Conservation (phyloP, 2,113 vertebrate species). For the Furnarius figulus region DNA sequence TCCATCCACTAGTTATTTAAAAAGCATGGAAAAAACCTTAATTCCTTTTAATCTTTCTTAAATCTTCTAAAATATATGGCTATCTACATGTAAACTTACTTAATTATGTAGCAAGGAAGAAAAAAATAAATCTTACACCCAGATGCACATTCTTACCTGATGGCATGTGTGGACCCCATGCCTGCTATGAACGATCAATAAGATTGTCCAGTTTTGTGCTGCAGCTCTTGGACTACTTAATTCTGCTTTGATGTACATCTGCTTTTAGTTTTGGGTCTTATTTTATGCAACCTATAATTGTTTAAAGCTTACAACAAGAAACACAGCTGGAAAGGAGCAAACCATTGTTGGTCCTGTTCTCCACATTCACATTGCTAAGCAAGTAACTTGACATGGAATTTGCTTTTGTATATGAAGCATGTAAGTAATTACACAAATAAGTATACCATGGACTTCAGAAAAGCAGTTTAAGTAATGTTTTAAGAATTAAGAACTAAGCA, state of each 20-base stretch:
- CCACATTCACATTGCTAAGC: not conserved
- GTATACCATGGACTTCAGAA: not conserved
- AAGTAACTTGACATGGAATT: not conserved
- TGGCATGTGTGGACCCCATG: not conserved
- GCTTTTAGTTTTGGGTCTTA: not conserved
- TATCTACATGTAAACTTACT: not conserved
- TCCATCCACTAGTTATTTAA: not conserved
- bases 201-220: not conserved
- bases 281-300: not conserved
- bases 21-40: not conserved
- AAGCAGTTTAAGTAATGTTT: not conserved
- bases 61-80: not conserved
- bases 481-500: not conserved
- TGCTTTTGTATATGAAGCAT: not conserved
- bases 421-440: not conserved
- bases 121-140: not conserved
- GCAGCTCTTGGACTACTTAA: not conserved
- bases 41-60: not conserved
- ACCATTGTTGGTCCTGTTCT: not conserved
- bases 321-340: not conserved
- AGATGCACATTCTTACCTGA: not conserved
- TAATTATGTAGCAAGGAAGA: not conserved
- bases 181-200: not conserved
- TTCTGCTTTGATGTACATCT: not conserved
- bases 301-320: not conserved